Evolutionary conservation across 2,113 vertebrate genomes (phyloP).

Genomic region (Coracopsis vasa): DNA sequence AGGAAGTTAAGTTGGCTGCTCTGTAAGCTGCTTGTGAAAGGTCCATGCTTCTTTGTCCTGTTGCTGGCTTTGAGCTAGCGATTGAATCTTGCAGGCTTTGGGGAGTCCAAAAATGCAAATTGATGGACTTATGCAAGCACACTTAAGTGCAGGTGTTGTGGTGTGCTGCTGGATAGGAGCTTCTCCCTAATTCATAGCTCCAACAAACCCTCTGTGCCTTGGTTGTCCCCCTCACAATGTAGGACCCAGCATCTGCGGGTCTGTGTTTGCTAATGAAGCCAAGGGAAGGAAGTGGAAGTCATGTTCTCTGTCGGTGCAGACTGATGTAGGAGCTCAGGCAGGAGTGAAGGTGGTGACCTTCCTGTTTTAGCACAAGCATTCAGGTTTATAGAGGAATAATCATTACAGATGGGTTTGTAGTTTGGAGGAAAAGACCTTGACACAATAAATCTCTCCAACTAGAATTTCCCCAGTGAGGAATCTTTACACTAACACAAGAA

Average conservation of each 20-base stretch:
- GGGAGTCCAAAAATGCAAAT: background rate
- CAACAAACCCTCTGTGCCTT: background rate
- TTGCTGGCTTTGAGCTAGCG: background rate
- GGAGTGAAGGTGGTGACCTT: background rate
- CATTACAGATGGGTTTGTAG: background rate
- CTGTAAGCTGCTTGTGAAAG: background rate
- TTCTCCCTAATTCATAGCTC: background rate
- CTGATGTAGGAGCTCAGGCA: background rate
- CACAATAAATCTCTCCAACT: background rate
- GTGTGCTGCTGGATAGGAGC: background rate
- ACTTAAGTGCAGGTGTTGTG: background rate
- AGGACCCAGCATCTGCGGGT: background rate
- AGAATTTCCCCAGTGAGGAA: background rate
- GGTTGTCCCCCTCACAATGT: background rate
- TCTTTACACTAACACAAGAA: background rate
- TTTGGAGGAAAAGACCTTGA: background rate
- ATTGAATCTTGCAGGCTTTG: background rate
- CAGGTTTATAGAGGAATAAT: background rate
- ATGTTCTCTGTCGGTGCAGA: background rate
- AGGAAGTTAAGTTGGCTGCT: background rate
- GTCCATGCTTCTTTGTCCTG: fast-evolving
- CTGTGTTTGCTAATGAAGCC: background rate
- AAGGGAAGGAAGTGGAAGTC: background rate
- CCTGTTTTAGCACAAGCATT: background rate
- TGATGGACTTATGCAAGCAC: background rate